Percentiles rank a stretch among this genome's conserved stretches.
Evolutionary conservation across 2,113 vertebrate genomes (phyloP).

Genomic region (Mungos mungo): DNA sequence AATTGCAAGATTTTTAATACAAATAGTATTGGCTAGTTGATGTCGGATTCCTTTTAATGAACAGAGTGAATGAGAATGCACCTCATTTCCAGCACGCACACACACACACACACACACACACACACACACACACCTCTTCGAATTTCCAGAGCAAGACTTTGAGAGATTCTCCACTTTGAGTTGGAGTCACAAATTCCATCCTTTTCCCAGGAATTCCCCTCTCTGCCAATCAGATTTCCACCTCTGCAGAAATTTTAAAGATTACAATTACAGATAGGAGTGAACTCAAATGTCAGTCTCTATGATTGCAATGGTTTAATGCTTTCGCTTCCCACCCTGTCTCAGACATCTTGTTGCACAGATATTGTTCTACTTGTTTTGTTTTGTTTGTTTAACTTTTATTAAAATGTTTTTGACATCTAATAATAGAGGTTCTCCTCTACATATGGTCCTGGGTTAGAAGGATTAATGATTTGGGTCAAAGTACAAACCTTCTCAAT

Average conservation of each 20-base stretch:
- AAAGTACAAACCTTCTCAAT: not conserved
- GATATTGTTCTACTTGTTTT: not conserved
- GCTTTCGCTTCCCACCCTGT: not conserved
- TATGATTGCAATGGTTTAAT: not conserved
- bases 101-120: too few species aligned
- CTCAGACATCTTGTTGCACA: not conserved
- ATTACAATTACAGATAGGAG: not conserved
- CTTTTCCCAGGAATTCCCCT: accelerated
- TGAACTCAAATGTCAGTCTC: not conserved
- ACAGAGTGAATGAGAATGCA: not conserved
- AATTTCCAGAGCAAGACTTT: not conserved
- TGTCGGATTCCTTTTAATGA: not conserved
- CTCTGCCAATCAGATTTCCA: not conserved
- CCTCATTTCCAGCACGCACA: not conserved
- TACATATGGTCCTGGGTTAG: not conserved
- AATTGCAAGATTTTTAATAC: not conserved
- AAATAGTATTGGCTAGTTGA: not conserved
- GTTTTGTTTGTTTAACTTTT: not conserved
- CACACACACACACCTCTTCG: too few species aligned
- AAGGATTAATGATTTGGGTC: not conserved
- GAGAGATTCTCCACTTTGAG: not conserved
- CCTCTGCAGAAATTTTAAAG: not conserved
- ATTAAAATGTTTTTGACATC: not conserved
- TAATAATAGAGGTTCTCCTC: not conserved
- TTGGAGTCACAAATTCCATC: not conserved